These are phyloP conservation scores for Eurois occulta DNA, from an alignment of 2,888 invertebrate genomes.

Conservation along the genomic window DNA sequence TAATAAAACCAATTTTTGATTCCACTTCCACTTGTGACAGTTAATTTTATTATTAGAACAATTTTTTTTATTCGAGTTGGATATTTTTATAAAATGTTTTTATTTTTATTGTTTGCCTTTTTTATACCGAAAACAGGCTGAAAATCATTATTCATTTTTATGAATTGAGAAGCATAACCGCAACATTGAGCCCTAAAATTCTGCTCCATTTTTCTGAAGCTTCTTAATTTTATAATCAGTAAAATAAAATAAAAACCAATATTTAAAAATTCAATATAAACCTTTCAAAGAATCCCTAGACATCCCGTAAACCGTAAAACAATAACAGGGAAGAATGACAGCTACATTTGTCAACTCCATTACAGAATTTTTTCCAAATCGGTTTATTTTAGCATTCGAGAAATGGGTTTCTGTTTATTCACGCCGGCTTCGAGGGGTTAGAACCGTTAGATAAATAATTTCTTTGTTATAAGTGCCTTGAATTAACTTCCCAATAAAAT, in stretches of 20 bases:
- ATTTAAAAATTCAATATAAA: slow-evolving; percentile 44
- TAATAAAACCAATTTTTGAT: background rate
- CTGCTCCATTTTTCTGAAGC: background rate
- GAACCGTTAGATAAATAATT: slow-evolving; percentile 69
- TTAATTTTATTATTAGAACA: slow-evolving; percentile 12
- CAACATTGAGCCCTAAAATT: background rate
- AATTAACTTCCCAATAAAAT: slow-evolving; percentile 54
- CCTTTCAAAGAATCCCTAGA: slow-evolving; percentile 51
- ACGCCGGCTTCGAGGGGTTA: slow-evolving; percentile 71
- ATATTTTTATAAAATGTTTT: background rate
- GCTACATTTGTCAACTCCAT: slow-evolving; percentile 67
- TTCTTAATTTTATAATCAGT: background rate
- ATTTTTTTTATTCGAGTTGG: slow-evolving; percentile 16
- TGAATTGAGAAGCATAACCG: no score
- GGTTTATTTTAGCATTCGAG: slow-evolving; percentile 76
- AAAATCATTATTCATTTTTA: background rate
- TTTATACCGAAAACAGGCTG: background rate
- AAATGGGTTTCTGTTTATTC: slow-evolving; percentile 80
- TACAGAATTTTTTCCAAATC: slow-evolving; percentile 78
- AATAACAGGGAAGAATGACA: slow-evolving; percentile 64
- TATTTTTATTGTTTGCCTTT: background rate
- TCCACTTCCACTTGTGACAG: background rate
- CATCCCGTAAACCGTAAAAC: slow-evolving; percentile 43
- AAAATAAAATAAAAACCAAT: background rate
- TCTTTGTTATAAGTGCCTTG: slow-evolving; percentile 63